These are phyloP conservation scores for Catamblyrhynchus diadema DNA, from an alignment of 2,797 vertebrate species.

Conservation along the genomic window DNA sequence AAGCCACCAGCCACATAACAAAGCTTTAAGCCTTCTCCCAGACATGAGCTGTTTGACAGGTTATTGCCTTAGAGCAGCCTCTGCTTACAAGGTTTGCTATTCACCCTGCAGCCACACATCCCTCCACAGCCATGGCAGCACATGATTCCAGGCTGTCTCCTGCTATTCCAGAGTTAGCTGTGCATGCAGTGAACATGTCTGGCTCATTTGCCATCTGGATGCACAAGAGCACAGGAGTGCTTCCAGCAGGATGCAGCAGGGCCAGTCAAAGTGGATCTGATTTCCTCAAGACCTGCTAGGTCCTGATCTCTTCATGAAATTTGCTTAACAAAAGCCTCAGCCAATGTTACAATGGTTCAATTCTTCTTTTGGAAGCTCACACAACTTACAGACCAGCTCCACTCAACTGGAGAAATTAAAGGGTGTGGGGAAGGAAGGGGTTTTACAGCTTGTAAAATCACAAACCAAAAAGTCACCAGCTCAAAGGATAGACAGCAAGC, in stretches of 20 bases:
- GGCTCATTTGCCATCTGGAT: constrained; percentile 21
- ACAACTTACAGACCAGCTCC: constrained; percentile 46
- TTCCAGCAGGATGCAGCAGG: not conserved
- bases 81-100: not conserved
- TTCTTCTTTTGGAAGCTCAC: constrained; percentile 70
- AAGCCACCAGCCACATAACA: not conserved
- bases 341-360: constrained; percentile 58
- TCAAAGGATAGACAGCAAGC: not conserved
- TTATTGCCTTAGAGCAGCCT: not conserved
- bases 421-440: not conserved
- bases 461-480: not conserved
- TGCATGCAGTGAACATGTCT: not conserved
- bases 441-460: not conserved
- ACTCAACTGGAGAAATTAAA: constrained; percentile 26
- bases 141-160: not conserved
- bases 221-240: not conserved
- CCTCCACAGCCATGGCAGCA: not conserved
- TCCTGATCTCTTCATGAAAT: constrained; percentile 72
- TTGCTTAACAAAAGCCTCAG: constrained; percentile 72
- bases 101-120: not conserved
- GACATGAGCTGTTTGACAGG: not conserved
- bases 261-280: constrained; percentile 58
- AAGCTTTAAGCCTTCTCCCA: not conserved
- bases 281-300: constrained; percentile 52
- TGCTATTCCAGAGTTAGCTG: not conserved